Evolutionary conservation across 2,888 invertebrate genomes (phyloP).

Genomic region (Bugula neritina): DNA sequence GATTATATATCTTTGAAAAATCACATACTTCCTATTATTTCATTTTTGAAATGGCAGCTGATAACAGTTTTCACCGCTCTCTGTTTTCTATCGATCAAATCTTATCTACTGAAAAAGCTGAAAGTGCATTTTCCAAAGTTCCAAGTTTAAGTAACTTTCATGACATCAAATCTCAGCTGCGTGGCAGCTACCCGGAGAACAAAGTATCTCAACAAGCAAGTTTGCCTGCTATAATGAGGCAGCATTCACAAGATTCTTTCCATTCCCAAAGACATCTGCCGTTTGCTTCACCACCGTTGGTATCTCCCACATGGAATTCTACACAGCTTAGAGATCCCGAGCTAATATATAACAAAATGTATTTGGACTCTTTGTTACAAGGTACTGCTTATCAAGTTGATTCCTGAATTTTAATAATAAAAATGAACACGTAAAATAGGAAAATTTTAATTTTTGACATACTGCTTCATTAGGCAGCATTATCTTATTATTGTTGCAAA

Average conservation of each 20-base stretch:
- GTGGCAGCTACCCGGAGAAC: background rate
- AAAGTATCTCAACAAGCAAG: background rate
- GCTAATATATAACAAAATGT: background rate
- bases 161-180: background rate
- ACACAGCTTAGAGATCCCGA: background rate
- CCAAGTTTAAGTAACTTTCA: background rate
- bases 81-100: slow-evolving; percentile 21
- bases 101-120: background rate
- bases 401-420: background rate
- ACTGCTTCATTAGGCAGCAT: too few species aligned
- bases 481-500: too few species aligned
- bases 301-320: background rate
- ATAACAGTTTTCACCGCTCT: background rate
- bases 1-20: too few species aligned
- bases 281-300: background rate
- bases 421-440: too few species aligned
- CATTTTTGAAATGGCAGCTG: background rate
- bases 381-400: background rate
- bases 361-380: slow-evolving; percentile 2
- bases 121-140: background rate
- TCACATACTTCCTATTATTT: too few species aligned
- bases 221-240: background rate
- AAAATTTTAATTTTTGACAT: too few species aligned
- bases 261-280: background rate
- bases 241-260: background rate